Base-by-base conservation (phyloP, 2,113 vertebrate species). In the Aleadryas rufinucha region DNA sequence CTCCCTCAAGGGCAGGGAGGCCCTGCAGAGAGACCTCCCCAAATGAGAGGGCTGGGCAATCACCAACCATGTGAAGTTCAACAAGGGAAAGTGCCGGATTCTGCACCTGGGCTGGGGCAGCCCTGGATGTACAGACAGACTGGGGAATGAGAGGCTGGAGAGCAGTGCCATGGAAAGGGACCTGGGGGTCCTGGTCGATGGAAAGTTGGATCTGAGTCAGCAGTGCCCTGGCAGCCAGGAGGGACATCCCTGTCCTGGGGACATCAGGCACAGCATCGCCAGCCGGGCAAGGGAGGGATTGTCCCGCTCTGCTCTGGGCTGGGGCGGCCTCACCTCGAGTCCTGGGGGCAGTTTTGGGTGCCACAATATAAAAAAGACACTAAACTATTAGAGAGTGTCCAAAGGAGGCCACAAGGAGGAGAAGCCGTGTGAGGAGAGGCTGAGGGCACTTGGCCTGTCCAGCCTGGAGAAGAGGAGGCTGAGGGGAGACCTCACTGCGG, bases 1-100 rank as follows among this genome's bases (percentile, higher is more conserved):
- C 3, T 52, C 18, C 33, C 45, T 19, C 2, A 0, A 16, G 23
- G 45, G 53, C 45, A 60, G 37, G 3, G 14, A 37, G 17, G 17
- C 11, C 26, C 35, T 68, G 61, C 31, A 50, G 61, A 57, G 50
- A 76, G 35, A 57, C 7, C 21, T 15, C 31, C 2, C 6, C 30
- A 22, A 17, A 26, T 3, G 52, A 9, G 26, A 68, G 52, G 24
- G 26, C 53, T 18, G 52, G 44, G 37, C 52, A 68, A 2, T 68
- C 61, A 50, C 37, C 71, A 27, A 10, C 50, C 31, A 0, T 42
- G 71, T 17, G 61, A 14, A 37, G 20, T 4, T 17, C 35, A 57
- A 0, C 13, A 2, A 17, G 44, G 52, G 52, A 66, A 35, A 42
- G 50, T 30, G 60, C 30, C 2, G 5, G 10, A 66, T 66, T 41